A percentile compares a stretch with the other conserved stretches of the same genome.
Evolutionary conservation across 35 echinoderm and acorn worm species (phyloP).

Genomic region (Apostichopus californicus): DNA sequence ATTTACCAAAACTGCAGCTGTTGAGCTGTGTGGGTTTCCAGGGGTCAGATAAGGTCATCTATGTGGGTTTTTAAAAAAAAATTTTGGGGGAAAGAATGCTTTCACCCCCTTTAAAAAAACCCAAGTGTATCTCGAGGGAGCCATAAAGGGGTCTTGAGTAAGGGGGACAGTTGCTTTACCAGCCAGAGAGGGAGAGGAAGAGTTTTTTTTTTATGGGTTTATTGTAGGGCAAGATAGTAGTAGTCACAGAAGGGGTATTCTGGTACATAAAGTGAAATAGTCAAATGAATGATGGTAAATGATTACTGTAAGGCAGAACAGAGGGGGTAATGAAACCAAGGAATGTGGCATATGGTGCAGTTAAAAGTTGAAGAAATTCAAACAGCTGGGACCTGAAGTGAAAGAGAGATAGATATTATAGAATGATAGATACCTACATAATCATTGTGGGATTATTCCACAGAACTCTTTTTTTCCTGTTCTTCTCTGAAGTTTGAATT

Average conservation of each 20-base stretch:
- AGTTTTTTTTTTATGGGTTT: conserved; percentile 21
- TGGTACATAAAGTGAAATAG: background rate
- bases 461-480: too few relatives aligned
- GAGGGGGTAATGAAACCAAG: background rate
- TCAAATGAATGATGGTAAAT: background rate
- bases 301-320: background rate
- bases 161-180: conserved; percentile 20
- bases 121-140: background rate
- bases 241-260: conserved; percentile 19
- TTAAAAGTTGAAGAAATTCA: background rate
- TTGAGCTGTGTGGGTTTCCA: background rate
- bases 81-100: too few relatives aligned
- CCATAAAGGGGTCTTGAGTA: background rate
- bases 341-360: background rate
- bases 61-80: conserved; percentile 8
- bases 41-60: conserved; percentile 10
- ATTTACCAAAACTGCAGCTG: conserved; percentile 12
- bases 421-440: too few relatives aligned
- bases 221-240: background rate
- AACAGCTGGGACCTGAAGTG: background rate
- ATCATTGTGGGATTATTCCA: too few relatives aligned
- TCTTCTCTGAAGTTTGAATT: too few relatives aligned
- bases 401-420: too few relatives aligned
- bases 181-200: background rate
- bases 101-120: background rate